Evolutionary conservation across 2,113 vertebrate genomes (phyloP).

Genomic region (Actenoides lindsayi): DNA sequence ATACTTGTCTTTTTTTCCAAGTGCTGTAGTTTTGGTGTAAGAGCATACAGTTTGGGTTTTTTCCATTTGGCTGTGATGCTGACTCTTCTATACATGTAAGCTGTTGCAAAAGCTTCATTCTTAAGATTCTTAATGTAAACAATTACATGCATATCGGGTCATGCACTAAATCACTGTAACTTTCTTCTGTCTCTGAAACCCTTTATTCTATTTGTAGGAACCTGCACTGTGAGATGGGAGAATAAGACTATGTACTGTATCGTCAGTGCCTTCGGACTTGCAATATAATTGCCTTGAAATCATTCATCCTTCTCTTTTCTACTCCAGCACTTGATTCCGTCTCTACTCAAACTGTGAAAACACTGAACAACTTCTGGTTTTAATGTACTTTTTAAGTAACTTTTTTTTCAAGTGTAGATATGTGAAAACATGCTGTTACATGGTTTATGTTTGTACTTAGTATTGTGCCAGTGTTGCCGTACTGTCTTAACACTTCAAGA

Average conservation of each 20-base stretch:
- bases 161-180: not conserved
- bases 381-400: slow-evolving; percentile 21
- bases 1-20: not conserved
- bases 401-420: slow-evolving; percentile 12
- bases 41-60: not conserved
- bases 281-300: slow-evolving; percentile 76
- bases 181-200: not conserved
- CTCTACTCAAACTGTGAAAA: slow-evolving; percentile 37
- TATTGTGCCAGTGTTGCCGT: not conserved
- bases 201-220: slow-evolving; percentile 75
- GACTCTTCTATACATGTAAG: not conserved
- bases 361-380: slow-evolving; percentile 20
- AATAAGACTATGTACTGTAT: slow-evolving; percentile 96
- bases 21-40: not conserved
- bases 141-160: not conserved
- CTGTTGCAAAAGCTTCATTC: not conserved
- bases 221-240: slow-evolving; percentile 92
- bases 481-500: slow-evolving; percentile 67
- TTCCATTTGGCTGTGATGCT: not conserved
- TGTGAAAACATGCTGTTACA: slow-evolving; percentile 5
- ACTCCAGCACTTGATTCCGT: slow-evolving; percentile 3
- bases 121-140: not conserved
- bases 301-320: not conserved
- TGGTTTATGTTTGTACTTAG: not conserved
- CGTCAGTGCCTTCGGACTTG: slow-evolving; percentile 89